Percentiles rank a stretch among this genome's conserved stretches.
phyloP scores from a whole-genome alignment of 37 sponge, comb jelly and placozoan genomes.

The Beroe ovata region DNA sequence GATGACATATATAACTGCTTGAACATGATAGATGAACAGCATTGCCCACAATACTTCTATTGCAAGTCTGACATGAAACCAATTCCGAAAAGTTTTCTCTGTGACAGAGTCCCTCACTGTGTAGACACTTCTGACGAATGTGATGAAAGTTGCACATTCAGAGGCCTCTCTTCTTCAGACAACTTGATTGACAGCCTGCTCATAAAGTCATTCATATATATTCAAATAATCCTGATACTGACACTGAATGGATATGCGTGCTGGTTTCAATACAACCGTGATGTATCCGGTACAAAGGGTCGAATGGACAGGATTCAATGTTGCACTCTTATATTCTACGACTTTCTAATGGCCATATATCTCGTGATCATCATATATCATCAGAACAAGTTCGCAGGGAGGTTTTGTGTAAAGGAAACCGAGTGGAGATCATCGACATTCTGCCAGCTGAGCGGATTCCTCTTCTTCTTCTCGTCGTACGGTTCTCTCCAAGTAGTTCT shows the following conservation, averaged over 20 bases:
- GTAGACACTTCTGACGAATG: slow-evolving; percentile 1
- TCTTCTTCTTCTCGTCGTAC: neutral
- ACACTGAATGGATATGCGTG: neutral
- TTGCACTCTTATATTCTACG: neutral
- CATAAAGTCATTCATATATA: neutral
- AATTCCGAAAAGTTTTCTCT: neutral
- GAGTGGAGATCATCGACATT: neutral
- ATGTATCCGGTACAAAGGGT: neutral
- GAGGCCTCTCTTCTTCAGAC: neutral
- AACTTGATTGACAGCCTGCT: neutral
- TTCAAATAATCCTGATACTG: neutral
- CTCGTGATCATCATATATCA: neutral
- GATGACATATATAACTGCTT: neutral
- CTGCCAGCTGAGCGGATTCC: neutral
- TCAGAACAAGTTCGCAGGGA: neutral
- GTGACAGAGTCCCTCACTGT: slow-evolving; percentile 7
- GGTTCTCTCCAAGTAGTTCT: slow-evolving; percentile 22
- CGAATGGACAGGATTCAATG: slow-evolving; percentile 9
- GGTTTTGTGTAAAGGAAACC: neutral
- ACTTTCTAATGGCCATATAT: neutral
- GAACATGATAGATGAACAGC: slow-evolving; percentile 22
- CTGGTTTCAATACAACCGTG: neutral
- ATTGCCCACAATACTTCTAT: slow-evolving; percentile 14
- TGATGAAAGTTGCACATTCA: neutral
- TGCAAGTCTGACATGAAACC: neutral